Base-by-base conservation (phyloP, 2,113 vertebrate species). In the Bufo bufo region DNA sequence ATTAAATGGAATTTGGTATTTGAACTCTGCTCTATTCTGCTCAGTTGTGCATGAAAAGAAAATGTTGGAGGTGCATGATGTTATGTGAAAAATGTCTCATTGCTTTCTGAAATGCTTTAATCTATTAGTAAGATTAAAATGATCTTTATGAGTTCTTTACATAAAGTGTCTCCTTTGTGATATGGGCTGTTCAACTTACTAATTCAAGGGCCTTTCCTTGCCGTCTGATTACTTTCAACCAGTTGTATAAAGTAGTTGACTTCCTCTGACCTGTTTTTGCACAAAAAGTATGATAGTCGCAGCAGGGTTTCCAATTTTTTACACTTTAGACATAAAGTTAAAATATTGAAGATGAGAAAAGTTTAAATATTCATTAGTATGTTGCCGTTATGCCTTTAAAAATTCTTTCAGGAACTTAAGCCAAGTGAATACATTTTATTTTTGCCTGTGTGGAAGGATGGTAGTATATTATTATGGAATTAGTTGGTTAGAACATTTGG, bases 121-220 rank as follows among this genome's bases (percentile, higher is more conserved):
- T 95, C 92, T 94, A 93, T 94, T 95, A 95, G 93, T 93, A 95
- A 95, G 95, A 92, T 94, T 93, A 94, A 95, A 95, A 94, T 74
- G 50, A 92, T 95, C 93, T 93, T 93, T 93, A 90, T 92, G 91
- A n/a, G 93, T 95, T 93, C 87, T 90, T 93, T 94, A 84, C 72
- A 81, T 93, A 90, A 92, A 93, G 91, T 90, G 90, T 93, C 91
- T 94, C 90, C 93, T 94, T 93, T 91, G 91, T 91, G 91, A 92
- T 93, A 93, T 89, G 93, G 94, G 90, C 52, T 16, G 85, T 59
- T 11, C 89, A 92, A 91, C 93, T 94, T 94, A 92, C 90, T 72
- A 77, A 94, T 92, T 93, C 89, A 16, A 87, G 94, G 90, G 89
- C 91, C 93, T 93, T 90, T 82, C 87, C 91, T 90, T 90, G 91